Conservation (phyloP, 92 coral and sea anemone species). For the Zoanthus sociatus region DNA sequence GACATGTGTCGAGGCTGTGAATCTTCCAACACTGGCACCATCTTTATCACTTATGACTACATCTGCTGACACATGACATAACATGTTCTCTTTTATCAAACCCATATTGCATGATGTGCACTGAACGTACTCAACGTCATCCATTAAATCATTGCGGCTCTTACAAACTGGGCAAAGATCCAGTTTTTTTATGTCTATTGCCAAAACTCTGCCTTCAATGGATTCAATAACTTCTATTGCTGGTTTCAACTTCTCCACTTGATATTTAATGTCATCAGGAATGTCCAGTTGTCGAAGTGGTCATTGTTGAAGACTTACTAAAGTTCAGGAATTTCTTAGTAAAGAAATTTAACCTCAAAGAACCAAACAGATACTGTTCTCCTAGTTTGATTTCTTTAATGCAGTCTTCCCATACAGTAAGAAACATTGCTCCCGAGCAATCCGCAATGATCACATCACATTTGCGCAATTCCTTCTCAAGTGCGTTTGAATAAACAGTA, state of each 20-base stretch:
- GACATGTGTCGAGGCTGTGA: slow-evolving; percentile 46
- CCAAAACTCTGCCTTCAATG: slow-evolving; percentile 11
- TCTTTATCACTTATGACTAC: slow-evolving; percentile 31
- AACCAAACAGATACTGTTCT: slow-evolving; percentile 14
- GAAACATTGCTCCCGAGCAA: slow-evolving; percentile 21
- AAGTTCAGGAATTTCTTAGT: slow-evolving; percentile 29
- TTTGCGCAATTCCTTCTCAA: slow-evolving; percentile 27
- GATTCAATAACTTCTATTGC: slow-evolving; percentile 3
- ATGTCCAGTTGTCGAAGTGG: slow-evolving; percentile 13
- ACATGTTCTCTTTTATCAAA: slow-evolving; percentile 40
- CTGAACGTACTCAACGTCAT: slow-evolving; percentile 10
- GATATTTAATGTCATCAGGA: slow-evolving; percentile 8
- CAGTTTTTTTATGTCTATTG: slow-evolving; percentile 23
- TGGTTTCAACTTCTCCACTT: slow-evolving; percentile 8
- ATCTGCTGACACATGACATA: slow-evolving; percentile 21
- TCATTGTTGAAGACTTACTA: slow-evolving; percentile 12
- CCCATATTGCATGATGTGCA: slow-evolving; percentile 53
- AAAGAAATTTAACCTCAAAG: slow-evolving; percentile 19
- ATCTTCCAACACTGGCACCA: slow-evolving; percentile 43
- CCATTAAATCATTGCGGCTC: slow-evolving; percentile 38
- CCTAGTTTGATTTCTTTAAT: slow-evolving; percentile 8
- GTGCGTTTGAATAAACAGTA: slow-evolving; percentile 14
- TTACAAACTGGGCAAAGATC: slow-evolving; percentile 47
- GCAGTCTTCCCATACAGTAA: slow-evolving; percentile 25
- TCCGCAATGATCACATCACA: slow-evolving; percentile 25